These are phyloP conservation scores for Centropyge bicolor DNA, from an alignment of 2,797 vertebrate genomes.

Conservation along the genomic window DNA sequence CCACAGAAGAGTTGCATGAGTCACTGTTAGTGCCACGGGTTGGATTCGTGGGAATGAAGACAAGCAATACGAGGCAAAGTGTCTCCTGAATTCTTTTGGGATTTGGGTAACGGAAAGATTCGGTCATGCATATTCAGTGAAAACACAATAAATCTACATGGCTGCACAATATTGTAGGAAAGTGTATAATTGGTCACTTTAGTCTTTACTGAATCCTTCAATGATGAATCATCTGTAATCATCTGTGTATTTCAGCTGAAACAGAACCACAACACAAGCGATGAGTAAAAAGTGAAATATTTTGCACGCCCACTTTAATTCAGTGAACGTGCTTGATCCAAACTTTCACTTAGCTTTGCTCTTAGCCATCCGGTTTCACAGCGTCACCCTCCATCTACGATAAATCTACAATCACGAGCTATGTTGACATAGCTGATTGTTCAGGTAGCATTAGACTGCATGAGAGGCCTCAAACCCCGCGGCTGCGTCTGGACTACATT, in stretches of 20 bases:
- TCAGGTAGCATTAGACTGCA: neutral
- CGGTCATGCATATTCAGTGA: too few species aligned
- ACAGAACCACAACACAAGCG: neutral
- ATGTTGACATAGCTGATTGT: neutral
- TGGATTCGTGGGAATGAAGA: neutral
- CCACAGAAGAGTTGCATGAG: neutral
- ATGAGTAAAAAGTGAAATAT: too few species aligned
- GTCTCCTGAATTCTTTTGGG: neutral
- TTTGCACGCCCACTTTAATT: neutral
- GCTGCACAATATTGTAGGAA: neutral
- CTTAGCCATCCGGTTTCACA: constrained; percentile 27
- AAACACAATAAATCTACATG: neutral
- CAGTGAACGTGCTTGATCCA: accelerated
- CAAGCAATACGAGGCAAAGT: neutral
- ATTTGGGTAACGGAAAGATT: neutral
- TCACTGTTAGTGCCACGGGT: too few species aligned
- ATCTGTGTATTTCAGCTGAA: neutral
- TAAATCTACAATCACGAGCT: neutral
- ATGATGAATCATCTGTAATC: neutral
- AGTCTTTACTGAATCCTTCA: neutral
- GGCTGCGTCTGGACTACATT: neutral
- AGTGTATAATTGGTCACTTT: neutral
- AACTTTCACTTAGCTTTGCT: neutral
- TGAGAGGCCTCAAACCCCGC: neutral
- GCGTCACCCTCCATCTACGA: neutral